A percentile compares a stretch with the other conserved stretches of the same genome.
Conservation (phyloP, 2,888 invertebrate genomes). For the Bombylius major region DNA sequence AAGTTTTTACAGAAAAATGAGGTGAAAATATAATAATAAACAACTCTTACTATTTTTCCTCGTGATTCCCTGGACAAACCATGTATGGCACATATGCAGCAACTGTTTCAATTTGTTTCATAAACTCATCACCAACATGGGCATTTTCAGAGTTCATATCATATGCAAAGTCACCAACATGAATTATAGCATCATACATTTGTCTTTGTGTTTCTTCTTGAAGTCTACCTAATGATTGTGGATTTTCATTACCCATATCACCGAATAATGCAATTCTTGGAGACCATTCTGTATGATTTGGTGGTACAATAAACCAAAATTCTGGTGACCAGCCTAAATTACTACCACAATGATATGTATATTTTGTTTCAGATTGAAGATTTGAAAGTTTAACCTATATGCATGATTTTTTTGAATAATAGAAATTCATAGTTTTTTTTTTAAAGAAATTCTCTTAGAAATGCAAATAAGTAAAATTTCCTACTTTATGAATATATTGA, state of each 20-base stretch:
- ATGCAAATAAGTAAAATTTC: background rate
- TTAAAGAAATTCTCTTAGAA: no score
- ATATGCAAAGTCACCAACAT: conserved; percentile 93
- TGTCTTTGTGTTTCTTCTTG: conserved; percentile 72
- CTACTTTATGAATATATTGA: conserved; percentile 69
- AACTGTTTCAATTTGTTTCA: conserved; percentile 80
- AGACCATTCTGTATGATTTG: conserved; percentile 54
- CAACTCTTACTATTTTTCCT: conserved; percentile 55
- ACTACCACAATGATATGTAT: conserved; percentile 74
- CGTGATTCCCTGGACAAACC: conserved; percentile 89
- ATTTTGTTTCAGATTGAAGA: conserved; percentile 49
- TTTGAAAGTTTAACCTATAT: conserved; percentile 39
- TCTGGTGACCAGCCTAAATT: conserved; percentile 66
- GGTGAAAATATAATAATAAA: no score
- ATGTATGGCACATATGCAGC: conserved; percentile 86
- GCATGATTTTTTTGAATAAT: background rate
- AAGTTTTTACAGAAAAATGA: background rate
- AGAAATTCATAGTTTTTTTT: background rate
- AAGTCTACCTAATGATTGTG: conserved; percentile 65
- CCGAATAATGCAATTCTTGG: conserved; percentile 79
- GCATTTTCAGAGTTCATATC: conserved; percentile 78
- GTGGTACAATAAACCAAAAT: conserved; percentile 64
- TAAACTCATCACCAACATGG: conserved; percentile 78
- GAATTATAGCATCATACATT: conserved; percentile 74
- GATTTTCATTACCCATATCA: conserved; percentile 89